These are phyloP conservation scores for Protonibea diacanthus DNA, from an alignment of 2,797 vertebrate genomes.

Conservation along the genomic window DNA sequence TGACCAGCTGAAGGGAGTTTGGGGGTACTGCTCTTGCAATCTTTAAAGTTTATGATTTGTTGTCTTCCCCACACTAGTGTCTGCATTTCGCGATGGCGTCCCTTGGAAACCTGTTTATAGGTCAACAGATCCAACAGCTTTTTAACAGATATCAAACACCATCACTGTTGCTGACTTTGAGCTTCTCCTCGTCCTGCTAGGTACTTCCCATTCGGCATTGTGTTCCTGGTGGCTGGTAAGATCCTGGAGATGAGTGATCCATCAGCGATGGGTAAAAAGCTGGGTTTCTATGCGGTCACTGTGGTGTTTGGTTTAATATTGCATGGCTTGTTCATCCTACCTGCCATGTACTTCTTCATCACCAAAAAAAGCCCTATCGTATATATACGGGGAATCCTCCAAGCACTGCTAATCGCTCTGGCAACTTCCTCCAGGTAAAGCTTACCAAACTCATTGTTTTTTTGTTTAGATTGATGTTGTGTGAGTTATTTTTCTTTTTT, in stretches of 20 bases:
- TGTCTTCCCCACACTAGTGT: no score
- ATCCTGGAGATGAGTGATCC: conserved; percentile 99
- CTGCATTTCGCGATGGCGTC: no score
- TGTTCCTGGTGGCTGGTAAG: conserved; percentile 98
- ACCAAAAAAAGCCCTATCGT: conserved; percentile 97
- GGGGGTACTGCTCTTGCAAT: neutral
- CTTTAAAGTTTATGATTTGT: neutral
- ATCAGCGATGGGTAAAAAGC: conserved; percentile 93
- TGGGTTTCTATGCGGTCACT: conserved; percentile 95
- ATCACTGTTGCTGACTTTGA: conserved; percentile 1
- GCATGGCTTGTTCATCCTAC: conserved; percentile 94
- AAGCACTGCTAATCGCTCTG: conserved; percentile 95
- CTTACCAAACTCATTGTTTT: neutral
- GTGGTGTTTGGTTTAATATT: conserved; percentile 95
- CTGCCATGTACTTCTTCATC: conserved; percentile 96
- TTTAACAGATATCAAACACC: neutral
- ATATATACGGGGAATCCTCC: conserved; percentile 95
- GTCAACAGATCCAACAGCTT: neutral
- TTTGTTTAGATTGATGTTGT: neutral
- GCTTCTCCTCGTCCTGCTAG: conserved; percentile 68
- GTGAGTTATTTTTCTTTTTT: neutral
- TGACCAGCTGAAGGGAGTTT: neutral
- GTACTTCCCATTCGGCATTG: conserved; percentile 98
- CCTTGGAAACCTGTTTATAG: neutral
- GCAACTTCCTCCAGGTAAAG: conserved; percentile 96